phyloP scores from a whole-genome alignment of 2,797 vertebrate species.

The Cercopithecus mitis region DNA sequence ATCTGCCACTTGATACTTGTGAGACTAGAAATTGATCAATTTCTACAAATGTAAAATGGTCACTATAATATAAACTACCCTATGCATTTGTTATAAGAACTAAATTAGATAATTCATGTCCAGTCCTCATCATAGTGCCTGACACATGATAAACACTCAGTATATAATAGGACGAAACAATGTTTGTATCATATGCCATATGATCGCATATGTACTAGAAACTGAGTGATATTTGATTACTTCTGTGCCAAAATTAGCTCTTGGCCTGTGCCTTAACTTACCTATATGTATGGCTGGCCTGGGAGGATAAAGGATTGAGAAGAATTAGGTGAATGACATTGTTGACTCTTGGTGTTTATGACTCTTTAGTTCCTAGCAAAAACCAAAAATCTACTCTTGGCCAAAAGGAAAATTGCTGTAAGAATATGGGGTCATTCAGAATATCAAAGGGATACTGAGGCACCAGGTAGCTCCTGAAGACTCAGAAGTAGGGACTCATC shows the following conservation, averaged over 20 bases:
- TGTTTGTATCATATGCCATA: accelerated
- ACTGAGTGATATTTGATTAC: background rate
- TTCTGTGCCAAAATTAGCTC: background rate
- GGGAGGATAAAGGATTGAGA: background rate
- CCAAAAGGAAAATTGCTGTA: background rate
- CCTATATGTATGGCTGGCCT: background rate
- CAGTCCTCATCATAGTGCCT: background rate
- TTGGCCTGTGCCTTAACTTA: background rate
- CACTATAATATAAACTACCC: background rate
- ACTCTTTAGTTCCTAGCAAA: background rate
- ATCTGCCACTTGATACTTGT: background rate
- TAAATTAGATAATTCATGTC: background rate
- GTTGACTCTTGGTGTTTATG: background rate
- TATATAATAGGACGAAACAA: background rate
- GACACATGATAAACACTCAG: background rate
- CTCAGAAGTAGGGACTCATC: background rate
- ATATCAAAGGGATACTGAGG: background rate
- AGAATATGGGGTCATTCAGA: background rate
- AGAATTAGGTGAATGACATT: background rate
- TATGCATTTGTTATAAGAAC: background rate
- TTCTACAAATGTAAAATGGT: background rate
- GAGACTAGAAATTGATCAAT: background rate
- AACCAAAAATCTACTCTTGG: background rate
- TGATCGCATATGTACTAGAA: background rate
- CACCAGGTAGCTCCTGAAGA: background rate